phyloP scores from a whole-genome alignment of 2,888 invertebrate genomes.

The Drosophila histrio region DNA sequence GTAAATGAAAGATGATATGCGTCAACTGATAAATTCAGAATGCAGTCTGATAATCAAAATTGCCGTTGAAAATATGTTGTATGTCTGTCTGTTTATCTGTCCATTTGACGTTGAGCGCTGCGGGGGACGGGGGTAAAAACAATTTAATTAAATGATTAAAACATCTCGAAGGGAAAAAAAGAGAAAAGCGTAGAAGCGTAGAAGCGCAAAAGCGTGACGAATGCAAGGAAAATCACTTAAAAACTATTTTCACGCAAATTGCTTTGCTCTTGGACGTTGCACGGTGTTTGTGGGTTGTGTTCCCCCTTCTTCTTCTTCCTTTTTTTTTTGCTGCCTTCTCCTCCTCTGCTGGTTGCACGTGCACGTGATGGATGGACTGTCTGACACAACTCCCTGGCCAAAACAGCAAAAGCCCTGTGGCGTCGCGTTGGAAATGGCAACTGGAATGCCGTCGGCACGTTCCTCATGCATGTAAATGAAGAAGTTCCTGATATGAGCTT shows the following conservation, averaged over 20 bases:
- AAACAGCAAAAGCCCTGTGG: background rate
- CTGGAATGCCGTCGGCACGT: conserved; percentile 48
- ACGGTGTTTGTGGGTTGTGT: background rate
- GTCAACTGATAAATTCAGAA: conserved; percentile 17
- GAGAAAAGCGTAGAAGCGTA: no score
- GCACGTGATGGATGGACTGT: conserved; percentile 68
- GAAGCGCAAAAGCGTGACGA: conserved; percentile 11
- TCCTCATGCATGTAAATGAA: conserved; percentile 76
- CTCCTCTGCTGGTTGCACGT: conserved; percentile 50
- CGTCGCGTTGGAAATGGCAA: conserved; percentile 20
- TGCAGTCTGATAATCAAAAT: conserved; percentile 32
- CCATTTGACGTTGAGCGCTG: background rate
- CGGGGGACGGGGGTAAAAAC: background rate
- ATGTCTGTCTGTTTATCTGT: background rate
- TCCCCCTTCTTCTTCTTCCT: background rate
- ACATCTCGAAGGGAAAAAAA: background rate
- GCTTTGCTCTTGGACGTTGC: conserved; percentile 28
- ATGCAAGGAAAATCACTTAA: conserved; percentile 60
- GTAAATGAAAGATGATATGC: background rate
- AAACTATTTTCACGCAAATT: conserved; percentile 71
- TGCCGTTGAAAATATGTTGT: conserved; percentile 13
- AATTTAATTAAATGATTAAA: conserved; percentile 51
- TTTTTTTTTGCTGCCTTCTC: background rate
- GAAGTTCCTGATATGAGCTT: conserved; percentile 51
- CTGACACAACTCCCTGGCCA: conserved; percentile 25